phyloP scores from a whole-genome alignment of 2,113 vertebrate species.

The Grantiella picta region DNA sequence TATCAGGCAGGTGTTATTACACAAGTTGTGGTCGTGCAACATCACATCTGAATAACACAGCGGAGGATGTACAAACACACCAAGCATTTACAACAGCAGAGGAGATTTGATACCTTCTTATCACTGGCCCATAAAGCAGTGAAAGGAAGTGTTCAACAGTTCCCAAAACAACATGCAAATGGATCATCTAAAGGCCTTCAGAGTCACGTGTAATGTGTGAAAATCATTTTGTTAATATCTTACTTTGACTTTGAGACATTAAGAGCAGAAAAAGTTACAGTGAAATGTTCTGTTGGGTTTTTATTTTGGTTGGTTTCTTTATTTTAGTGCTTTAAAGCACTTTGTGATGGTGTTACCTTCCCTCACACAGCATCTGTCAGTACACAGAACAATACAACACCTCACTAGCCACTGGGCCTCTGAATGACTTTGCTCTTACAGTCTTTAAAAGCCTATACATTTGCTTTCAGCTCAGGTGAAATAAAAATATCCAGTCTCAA shows the following conservation, averaged over 20 bases:
- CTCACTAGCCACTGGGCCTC: background rate
- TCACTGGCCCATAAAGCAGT: background rate
- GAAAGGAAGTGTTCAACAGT: background rate
- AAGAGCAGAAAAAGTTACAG: background rate
- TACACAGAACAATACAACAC: background rate
- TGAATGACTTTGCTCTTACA: background rate
- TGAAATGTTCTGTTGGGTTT: background rate
- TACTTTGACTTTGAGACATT: background rate
- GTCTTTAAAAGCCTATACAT: background rate
- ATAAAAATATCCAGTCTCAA: background rate
- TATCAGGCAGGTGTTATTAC: background rate
- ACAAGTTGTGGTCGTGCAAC: background rate
- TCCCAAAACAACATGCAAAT: background rate
- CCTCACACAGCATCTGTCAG: background rate
- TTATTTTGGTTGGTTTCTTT: background rate
- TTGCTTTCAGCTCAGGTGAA: background rate
- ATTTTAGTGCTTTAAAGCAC: background rate
- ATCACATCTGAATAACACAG: background rate
- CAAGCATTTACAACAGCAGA: background rate
- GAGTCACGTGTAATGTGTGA: background rate
- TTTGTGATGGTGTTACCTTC: background rate
- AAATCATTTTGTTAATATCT: background rate
- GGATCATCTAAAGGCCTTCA: background rate
- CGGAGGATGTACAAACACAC: background rate
- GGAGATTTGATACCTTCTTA: background rate